These are phyloP conservation scores for Amphibalanus amphitrite DNA, from an alignment of 1,140 invertebrate species.

Conservation along the genomic window DNA sequence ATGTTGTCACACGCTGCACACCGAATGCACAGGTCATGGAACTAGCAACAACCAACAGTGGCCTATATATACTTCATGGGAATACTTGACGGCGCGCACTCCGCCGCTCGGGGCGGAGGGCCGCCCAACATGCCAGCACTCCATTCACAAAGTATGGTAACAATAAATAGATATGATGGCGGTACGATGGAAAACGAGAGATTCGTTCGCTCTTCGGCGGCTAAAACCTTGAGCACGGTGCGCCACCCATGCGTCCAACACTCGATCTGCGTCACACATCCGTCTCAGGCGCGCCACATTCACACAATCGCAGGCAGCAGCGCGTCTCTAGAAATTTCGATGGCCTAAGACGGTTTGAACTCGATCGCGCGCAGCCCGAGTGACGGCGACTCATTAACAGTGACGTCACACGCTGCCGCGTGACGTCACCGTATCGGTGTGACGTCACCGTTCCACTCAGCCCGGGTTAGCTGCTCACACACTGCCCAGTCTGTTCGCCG, in stretches of 20 bases:
- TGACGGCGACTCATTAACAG: too few species aligned
- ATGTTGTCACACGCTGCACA: background rate
- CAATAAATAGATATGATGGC: slow-evolving; percentile 2
- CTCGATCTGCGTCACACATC: background rate
- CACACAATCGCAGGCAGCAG: background rate
- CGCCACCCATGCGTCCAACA: background rate
- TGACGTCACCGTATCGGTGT: too few species aligned
- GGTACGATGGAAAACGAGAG: background rate
- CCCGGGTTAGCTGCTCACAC: too few species aligned
- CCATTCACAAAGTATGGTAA: slow-evolving; percentile 1
- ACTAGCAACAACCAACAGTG: background rate
- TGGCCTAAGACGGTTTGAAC: background rate
- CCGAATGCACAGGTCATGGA: background rate
- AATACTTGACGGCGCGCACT: background rate
- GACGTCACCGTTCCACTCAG: too few species aligned
- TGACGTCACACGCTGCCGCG: too few species aligned
- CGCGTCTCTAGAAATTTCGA: background rate
- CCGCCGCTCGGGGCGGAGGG: background rate
- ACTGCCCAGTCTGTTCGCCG: too few species aligned
- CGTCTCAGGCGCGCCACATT: background rate
- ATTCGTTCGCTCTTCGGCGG: background rate
- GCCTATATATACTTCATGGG: background rate
- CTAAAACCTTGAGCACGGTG: background rate
- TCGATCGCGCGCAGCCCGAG: background rate
- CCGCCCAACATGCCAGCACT: background rate